Percentiles rank a stretch among this genome's conserved stretches.
phyloP scores from a whole-genome alignment of 2,113 vertebrate genomes.

The Callionymus lyra region DNA sequence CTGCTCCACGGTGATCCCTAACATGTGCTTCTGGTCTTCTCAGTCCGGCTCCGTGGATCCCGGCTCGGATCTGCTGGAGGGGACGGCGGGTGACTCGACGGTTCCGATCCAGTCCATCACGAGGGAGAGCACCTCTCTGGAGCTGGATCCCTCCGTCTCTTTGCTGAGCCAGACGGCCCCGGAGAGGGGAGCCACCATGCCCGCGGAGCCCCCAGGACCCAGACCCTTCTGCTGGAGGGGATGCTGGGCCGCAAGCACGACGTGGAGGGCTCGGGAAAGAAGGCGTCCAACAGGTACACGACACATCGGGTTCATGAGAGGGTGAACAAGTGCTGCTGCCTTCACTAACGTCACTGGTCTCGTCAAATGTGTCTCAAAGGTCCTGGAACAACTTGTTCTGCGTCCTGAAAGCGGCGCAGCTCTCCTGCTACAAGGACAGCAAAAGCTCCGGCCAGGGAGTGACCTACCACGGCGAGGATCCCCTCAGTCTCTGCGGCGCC shows the following conservation, averaged over 20 bases:
- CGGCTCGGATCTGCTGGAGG: constrained; percentile 39
- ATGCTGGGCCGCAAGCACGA: constrained; percentile 85
- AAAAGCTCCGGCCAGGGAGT: constrained; percentile 77
- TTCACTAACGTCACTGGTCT: neutral
- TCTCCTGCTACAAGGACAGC: constrained; percentile 84
- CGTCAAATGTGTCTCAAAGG: constrained; percentile 46
- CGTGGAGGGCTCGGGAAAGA: constrained; percentile 81
- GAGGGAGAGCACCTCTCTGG: constrained; percentile 51
- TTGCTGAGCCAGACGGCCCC: constrained; percentile 27
- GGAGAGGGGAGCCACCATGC: constrained; percentile 61
- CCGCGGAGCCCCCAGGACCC: constrained; percentile 41
- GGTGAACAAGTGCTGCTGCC: neutral
- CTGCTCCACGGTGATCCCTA: constrained; percentile 20
- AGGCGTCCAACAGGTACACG: constrained; percentile 82
- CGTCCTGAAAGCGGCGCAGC: constrained; percentile 78
- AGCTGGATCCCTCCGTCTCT: constrained; percentile 48
- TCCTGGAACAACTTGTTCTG: constrained; percentile 94
- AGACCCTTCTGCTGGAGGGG: constrained; percentile 75
- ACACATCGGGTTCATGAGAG: neutral
- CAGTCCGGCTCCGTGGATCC: constrained; percentile 52
- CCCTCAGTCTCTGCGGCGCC: constrained; percentile 72
- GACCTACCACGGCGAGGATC: constrained; percentile 84
- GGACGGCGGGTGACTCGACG: constrained; percentile 38
- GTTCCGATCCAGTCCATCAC: constrained; percentile 42
- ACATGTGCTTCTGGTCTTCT: constrained; percentile 5